phyloP scores from a whole-genome alignment of 2,113 vertebrate species.

The Falcunculus frontatus region DNA sequence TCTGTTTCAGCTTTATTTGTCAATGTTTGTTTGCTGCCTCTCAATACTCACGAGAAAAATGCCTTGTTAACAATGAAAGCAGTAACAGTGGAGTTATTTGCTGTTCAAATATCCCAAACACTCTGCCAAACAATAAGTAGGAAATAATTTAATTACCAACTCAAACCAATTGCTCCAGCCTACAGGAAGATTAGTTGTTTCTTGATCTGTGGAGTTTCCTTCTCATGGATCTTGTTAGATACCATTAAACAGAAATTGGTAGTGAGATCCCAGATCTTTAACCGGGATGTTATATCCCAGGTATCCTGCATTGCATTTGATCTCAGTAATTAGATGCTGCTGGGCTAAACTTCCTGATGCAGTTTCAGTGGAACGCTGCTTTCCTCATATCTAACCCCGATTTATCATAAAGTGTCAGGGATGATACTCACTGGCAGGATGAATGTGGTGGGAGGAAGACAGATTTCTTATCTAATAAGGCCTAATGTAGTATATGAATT shows the following conservation, averaged over 20 bases:
- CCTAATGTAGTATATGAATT: not conserved
- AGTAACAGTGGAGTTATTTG: not conserved
- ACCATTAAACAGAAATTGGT: not conserved
- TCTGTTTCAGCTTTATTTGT: not conserved
- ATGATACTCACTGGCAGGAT: not conserved
- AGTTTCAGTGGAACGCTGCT: not conserved
- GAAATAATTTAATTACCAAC: not conserved
- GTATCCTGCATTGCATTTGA: not conserved
- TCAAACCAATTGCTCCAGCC: not conserved
- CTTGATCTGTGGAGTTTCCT: not conserved
- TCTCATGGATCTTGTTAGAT: not conserved
- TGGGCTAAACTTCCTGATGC: not conserved
- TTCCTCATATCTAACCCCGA: not conserved
- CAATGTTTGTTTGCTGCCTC: not conserved
- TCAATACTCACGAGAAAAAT: not conserved
- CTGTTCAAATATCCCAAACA: not conserved
- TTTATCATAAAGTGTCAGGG: not conserved
- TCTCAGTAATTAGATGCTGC: not conserved
- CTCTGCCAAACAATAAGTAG: not conserved
- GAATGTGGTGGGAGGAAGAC: not conserved
- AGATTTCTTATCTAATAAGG: slow-evolving; percentile 3
- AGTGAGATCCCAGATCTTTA: not conserved
- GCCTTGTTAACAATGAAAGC: not conserved
- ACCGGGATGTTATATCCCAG: not conserved
- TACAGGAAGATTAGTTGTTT: not conserved